Percentiles rank a stretch among this genome's conserved stretches.
Conservation (phyloP, 2,888 invertebrate species). For the Tipula confusa region DNA sequence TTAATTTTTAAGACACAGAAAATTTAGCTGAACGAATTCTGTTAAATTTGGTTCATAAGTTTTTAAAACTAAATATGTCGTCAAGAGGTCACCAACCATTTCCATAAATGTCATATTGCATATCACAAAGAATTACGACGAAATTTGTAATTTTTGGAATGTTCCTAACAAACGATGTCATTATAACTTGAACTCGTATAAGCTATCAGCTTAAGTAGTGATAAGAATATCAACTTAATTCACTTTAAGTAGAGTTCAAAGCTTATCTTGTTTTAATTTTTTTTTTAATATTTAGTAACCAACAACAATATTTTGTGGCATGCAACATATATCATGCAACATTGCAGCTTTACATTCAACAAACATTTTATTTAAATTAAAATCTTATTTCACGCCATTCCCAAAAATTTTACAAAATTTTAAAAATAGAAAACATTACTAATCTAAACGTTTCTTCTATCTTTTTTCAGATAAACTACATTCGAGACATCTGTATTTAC, state of each 20-base stretch:
- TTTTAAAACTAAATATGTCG: too few species aligned
- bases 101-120: too few species aligned
- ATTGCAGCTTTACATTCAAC: not conserved
- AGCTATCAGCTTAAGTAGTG: not conserved
- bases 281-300: not conserved
- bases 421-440: too few species aligned
- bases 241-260: not conserved
- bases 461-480: not conserved
- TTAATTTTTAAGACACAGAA: too few species aligned
- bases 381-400: not conserved
- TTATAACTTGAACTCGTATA: not conserved
- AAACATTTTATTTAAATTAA: not conserved
- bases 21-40: too few species aligned
- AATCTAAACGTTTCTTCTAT: not conserved
- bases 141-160: not conserved
- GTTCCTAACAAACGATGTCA: not conserved
- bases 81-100: not conserved
- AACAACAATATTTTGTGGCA: not conserved
- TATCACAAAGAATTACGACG: not conserved
- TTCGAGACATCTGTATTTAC: not conserved
- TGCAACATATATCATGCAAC: not conserved
- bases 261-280: not conserved
- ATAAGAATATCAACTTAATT: too few species aligned
- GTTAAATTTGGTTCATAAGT: too few species aligned
- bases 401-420: not conserved